These are phyloP conservation scores for Emydocephalus ijimae DNA, from an alignment of 2,113 vertebrate species.

Conservation along the genomic window DNA sequence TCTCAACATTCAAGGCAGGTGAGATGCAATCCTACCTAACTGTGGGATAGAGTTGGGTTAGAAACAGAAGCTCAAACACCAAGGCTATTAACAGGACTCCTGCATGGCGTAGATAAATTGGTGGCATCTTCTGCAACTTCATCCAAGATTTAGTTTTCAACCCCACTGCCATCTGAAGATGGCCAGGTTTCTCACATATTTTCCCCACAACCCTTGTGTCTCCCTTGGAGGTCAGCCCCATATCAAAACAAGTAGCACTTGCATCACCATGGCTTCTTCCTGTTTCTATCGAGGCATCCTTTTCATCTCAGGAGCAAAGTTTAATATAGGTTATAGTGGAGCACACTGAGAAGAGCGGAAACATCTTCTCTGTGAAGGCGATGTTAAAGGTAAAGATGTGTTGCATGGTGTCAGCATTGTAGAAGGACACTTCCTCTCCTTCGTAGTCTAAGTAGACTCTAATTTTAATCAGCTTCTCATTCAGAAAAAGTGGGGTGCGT, in stretches of 20 bases:
- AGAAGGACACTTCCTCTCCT: slow-evolving; percentile 73
- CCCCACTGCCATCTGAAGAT: background rate
- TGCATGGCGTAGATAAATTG: background rate
- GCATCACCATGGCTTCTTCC: background rate
- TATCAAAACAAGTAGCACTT: background rate
- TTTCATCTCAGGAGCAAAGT: slow-evolving; percentile 41
- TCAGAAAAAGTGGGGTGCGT: slow-evolving; percentile 52
- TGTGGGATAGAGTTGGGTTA: background rate
- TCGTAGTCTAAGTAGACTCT: slow-evolving; percentile 72
- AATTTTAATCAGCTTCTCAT: slow-evolving; percentile 49
- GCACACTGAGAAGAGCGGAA: slow-evolving; percentile 71
- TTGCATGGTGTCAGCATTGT: slow-evolving; percentile 64
- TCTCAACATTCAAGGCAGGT: background rate
- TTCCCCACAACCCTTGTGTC: background rate
- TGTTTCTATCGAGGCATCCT: rapidly evolving
- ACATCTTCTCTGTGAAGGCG: slow-evolving; percentile 68
- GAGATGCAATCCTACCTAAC: background rate
- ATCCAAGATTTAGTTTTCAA: background rate
- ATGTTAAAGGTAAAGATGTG: slow-evolving; percentile 75
- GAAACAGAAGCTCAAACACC: background rate
- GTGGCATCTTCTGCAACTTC: background rate
- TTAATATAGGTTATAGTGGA: slow-evolving; percentile 64
- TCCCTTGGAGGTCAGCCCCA: background rate
- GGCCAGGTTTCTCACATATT: background rate
- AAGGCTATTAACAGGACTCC: background rate